Evolutionary conservation across 2,888 invertebrate species (phyloP).

Genomic region (Myopa testacea): DNA sequence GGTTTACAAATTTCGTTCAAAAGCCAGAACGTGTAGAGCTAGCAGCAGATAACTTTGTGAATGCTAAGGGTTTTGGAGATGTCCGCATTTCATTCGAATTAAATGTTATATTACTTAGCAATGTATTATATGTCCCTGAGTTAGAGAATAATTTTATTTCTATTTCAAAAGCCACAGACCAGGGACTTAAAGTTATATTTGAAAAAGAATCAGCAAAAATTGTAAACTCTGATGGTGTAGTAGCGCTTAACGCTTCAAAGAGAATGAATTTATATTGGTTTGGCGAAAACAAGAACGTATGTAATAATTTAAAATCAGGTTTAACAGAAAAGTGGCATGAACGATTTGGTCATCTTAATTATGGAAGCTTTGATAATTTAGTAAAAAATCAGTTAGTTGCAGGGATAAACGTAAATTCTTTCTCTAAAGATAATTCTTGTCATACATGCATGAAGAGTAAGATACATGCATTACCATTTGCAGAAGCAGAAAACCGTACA

Average conservation of each 20-base stretch:
- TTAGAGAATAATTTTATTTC: conserved; percentile 10
- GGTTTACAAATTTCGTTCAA: not conserved
- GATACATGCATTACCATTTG: conserved; percentile 6
- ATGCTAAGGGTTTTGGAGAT: not conserved
- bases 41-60: not conserved
- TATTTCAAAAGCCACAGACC: not conserved
- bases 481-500: not conserved
- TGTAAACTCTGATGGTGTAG: not conserved
- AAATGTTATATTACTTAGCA: not conserved
- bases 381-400: not conserved
- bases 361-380: not conserved
- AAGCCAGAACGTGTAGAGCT: not conserved
- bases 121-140: conserved; percentile 4
- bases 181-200: not conserved
- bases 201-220: not conserved
- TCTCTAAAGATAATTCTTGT: not conserved
- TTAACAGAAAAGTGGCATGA: not conserved
- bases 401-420: not conserved
- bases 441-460: conserved; percentile 5
- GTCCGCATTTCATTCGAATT: not conserved
- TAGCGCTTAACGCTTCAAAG: not conserved
- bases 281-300: not conserved
- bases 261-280: not conserved
- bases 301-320: not conserved
- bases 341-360: conserved; percentile 16